A percentile compares a stretch with the other conserved stretches of the same genome.
Conservation (phyloP, 2,113 vertebrate species). For the Ailuropoda melanoleuca region DNA sequence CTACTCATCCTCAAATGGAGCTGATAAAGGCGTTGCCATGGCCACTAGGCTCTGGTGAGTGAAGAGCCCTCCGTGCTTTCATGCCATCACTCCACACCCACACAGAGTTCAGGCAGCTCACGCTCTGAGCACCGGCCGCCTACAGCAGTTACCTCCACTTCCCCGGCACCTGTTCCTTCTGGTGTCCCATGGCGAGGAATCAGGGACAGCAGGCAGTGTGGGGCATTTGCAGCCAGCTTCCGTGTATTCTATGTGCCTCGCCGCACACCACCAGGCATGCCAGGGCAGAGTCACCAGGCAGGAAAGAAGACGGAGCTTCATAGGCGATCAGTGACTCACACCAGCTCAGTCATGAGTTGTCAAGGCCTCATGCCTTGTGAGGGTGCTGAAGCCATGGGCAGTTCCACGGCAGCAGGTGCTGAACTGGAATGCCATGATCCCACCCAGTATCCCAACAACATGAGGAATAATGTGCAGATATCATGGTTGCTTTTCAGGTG, state of each 20-base stretch:
- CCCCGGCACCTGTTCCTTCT: background rate
- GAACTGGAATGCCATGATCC: background rate
- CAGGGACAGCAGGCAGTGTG: rapidly evolving
- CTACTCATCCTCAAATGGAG: conserved; percentile 13
- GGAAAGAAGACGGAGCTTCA: background rate
- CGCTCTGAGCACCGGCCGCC: background rate
- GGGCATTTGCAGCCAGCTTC: background rate
- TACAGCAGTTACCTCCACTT: background rate
- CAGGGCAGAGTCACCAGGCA: rapidly evolving
- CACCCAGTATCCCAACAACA: background rate
- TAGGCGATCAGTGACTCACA: background rate
- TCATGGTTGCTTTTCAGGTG: background rate
- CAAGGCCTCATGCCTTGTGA: background rate
- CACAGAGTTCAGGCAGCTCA: background rate
- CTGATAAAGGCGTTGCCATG: conserved; percentile 36
- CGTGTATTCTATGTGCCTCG: background rate
- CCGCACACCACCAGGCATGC: background rate
- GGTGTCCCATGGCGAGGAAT: background rate
- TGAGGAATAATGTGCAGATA: no score
- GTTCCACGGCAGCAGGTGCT: background rate
- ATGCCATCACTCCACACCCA: background rate
- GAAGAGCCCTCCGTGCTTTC: background rate
- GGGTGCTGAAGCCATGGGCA: background rate
- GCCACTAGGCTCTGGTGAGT: background rate
- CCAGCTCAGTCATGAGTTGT: background rate